These are phyloP conservation scores for Branchinecta lindahli DNA, from an alignment of 1,140 invertebrate species.

Conservation along the genomic window DNA sequence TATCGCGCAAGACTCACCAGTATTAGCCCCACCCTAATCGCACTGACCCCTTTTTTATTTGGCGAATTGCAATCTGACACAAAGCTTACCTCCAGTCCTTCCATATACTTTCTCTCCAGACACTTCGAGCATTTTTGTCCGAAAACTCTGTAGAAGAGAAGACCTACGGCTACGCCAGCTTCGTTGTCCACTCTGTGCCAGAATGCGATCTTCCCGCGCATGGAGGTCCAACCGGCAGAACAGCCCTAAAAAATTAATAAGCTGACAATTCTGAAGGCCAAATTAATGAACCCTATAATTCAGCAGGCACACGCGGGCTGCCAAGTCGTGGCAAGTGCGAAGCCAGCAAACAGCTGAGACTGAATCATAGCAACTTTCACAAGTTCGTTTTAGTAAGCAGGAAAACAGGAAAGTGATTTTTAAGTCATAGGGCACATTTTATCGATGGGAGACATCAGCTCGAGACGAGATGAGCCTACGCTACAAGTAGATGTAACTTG, in stretches of 20 bases:
- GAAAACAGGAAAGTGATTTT: too few relatives aligned
- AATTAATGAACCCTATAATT: not conserved
- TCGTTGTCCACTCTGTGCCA: slow-evolving; percentile 19
- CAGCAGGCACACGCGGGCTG: not conserved
- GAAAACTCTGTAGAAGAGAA: slow-evolving; percentile 19
- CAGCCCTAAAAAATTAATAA: slow-evolving; percentile 19
- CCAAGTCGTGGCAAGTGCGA: too few relatives aligned
- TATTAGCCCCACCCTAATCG: too few relatives aligned
- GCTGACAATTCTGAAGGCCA: not conserved
- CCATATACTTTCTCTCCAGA: slow-evolving; percentile 8
- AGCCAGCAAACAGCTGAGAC: too few relatives aligned
- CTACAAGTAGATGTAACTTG: too few relatives aligned
- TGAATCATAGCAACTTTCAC: too few relatives aligned
- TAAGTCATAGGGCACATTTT: too few relatives aligned
- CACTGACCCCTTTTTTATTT: too few relatives aligned
- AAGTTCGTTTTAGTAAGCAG: too few relatives aligned
- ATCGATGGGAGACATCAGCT: too few relatives aligned
- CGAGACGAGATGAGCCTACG: too few relatives aligned
- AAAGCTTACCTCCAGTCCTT: not conserved
- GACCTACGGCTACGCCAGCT: slow-evolving; percentile 15
- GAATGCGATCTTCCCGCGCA: slow-evolving; percentile 22
- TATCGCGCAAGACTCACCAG: too few relatives aligned
- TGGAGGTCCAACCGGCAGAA: slow-evolving; percentile 22
- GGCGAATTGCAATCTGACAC: not conserved
- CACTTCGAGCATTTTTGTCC: slow-evolving; percentile 23